phyloP scores from a whole-genome alignment of 2,888 invertebrate species.

The Gryllus longicercus region DNA sequence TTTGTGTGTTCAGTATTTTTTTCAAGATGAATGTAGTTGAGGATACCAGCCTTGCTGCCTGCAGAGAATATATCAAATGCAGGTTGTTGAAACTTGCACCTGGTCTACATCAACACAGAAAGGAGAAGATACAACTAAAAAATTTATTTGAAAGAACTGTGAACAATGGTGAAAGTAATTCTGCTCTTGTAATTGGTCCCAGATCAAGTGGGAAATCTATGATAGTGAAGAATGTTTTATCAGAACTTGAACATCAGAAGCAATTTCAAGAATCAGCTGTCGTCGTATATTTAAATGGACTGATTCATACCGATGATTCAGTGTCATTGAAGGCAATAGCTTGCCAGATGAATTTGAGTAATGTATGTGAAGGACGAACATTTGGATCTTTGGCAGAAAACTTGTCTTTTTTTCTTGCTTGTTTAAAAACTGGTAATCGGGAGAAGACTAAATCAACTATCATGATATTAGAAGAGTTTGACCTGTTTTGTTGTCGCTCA shows the following conservation, averaged over 20 bases:
- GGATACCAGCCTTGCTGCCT: background rate
- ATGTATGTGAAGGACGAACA: constrained; percentile 75
- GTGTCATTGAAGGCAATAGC: constrained; percentile 80
- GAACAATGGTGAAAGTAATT: constrained; percentile 82
- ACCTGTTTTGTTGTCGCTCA: constrained; percentile 82
- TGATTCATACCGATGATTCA: constrained; percentile 88
- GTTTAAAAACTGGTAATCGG: constrained; percentile 69
- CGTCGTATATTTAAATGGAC: constrained; percentile 73
- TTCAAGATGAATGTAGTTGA: background rate
- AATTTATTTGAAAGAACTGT: constrained; percentile 71
- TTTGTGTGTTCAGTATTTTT: background rate
- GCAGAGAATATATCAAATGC: constrained; percentile 44
- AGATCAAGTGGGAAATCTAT: constrained; percentile 82
- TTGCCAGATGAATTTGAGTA: constrained; percentile 70
- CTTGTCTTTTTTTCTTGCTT: constrained; percentile 74
- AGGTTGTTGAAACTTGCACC: constrained; percentile 48
- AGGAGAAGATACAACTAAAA: constrained; percentile 62
- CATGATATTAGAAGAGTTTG: constrained; percentile 86
- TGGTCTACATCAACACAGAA: constrained; percentile 57
- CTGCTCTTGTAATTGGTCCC: constrained; percentile 80
- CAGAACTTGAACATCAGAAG: constrained; percentile 57
- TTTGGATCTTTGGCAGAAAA: constrained; percentile 75
- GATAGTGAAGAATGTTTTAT: constrained; percentile 68
- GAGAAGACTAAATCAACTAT: constrained; percentile 64
- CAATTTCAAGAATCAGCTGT: constrained; percentile 65